phyloP scores from a whole-genome alignment of 2,888 invertebrate species.

The Perizoma affinitatum region DNA sequence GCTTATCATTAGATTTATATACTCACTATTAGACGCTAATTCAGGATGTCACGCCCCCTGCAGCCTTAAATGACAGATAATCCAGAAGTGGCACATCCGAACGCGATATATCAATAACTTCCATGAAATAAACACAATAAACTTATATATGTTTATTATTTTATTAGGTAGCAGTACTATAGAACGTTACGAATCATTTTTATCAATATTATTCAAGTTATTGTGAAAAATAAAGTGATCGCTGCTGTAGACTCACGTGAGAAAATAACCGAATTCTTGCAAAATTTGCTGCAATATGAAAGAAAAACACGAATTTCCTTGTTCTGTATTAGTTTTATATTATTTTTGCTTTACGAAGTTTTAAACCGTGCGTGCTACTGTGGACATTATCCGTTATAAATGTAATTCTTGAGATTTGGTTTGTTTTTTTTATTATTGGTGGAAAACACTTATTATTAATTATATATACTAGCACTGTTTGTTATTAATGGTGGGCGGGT shows the following conservation, averaged over 20 bases:
- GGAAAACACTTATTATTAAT: too few species aligned
- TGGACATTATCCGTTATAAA: too few species aligned
- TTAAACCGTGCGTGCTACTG: too few species aligned
- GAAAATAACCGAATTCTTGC: too few species aligned
- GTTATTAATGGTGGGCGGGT: constrained; percentile 1
- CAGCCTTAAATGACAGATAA: constrained; percentile 17
- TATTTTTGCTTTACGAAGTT: too few species aligned
- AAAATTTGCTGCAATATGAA: too few species aligned
- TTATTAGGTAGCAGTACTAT: constrained; percentile 10
- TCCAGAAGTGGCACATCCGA: constrained; percentile 16
- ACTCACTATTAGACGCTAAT: not conserved
- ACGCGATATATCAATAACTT: constrained; percentile 5
- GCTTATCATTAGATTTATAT: not conserved
- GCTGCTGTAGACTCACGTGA: too few species aligned
- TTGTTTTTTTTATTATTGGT: too few species aligned
- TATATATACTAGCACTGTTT: not conserved
- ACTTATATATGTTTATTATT: constrained; percentile 20
- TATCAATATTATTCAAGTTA: constrained; percentile 1
- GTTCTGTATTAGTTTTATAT: too few species aligned
- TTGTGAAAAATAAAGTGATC: too few species aligned
- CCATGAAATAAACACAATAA: constrained; percentile 19
- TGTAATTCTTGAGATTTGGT: too few species aligned
- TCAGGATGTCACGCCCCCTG: not conserved
- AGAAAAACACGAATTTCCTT: too few species aligned
- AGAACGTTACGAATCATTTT: constrained; percentile 4